phyloP scores from a whole-genome alignment of 2,113 vertebrate species.

The Anolis sagrei region DNA sequence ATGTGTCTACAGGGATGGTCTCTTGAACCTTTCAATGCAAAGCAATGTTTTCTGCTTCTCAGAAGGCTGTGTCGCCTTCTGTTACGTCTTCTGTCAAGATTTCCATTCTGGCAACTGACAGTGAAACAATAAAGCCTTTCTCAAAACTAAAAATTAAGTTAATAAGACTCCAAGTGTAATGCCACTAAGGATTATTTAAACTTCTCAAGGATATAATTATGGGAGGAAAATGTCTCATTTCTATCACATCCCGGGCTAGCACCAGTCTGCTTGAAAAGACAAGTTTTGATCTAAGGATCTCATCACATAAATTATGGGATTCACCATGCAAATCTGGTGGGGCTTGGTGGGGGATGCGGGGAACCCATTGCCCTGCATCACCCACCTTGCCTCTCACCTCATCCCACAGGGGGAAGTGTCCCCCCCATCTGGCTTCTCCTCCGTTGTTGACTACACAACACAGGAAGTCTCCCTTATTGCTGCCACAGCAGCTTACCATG shows the following conservation, averaged over 20 bases:
- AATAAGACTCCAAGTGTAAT: constrained; percentile 9
- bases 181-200: not conserved
- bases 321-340: no score
- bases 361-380: no score
- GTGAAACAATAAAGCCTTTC: not conserved
- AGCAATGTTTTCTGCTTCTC: not conserved
- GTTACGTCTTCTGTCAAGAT: not conserved
- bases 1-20: not conserved
- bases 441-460: no score
- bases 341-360: no score
- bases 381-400: no score
- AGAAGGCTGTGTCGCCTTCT: not conserved
- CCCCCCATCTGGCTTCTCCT: no score
- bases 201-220: not conserved
- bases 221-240: not conserved
- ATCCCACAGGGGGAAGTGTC: no score
- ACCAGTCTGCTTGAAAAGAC: not conserved
- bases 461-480: no score
- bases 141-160: constrained; percentile 22
- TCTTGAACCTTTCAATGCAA: constrained; percentile 27
- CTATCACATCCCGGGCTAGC: not conserved
- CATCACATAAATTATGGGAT: no score
- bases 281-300: not conserved
- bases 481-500: no score
- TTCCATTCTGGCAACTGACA: not conserved